A percentile compares a stretch with the other conserved stretches of the same genome.
Evolutionary conservation across 2,888 invertebrate species (phyloP).

Genomic region (Argyra leucocephala): DNA sequence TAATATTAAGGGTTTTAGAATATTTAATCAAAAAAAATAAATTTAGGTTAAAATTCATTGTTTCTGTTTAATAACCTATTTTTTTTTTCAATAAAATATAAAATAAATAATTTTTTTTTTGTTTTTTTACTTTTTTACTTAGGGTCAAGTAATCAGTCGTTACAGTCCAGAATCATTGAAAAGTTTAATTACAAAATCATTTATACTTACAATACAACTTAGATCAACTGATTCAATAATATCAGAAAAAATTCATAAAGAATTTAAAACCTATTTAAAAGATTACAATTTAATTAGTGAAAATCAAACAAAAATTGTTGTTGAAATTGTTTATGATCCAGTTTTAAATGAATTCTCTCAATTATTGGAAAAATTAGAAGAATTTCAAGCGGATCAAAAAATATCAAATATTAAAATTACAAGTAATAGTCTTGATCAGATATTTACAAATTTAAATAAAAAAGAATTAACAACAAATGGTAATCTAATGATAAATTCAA

Average conservation of each 20-base stretch:
- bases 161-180: conserved; percentile 38
- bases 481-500: conserved; percentile 36
- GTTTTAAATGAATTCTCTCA: conserved; percentile 27
- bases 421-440: conserved; percentile 55
- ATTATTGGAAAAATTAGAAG: conserved; percentile 44
- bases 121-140: neutral
- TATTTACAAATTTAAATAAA: conserved; percentile 44
- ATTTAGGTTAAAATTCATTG: too few species aligned
- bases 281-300: conserved; percentile 28
- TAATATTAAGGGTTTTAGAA: too few species aligned
- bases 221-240: conserved; percentile 11
- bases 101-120: conserved; percentile 9
- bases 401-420: conserved; percentile 48
- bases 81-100: neutral
- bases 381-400: conserved; percentile 39
- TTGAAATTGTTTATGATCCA: conserved; percentile 34
- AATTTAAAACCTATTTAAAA: conserved; percentile 27
- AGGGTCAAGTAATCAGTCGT: conserved; percentile 40
- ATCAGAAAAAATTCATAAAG: conserved; percentile 26
- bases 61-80: too few species aligned
- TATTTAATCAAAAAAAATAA: too few species aligned
- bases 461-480: conserved; percentile 7
- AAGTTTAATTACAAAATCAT: conserved; percentile 35
- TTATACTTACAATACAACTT: conserved; percentile 25
- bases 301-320: conserved; percentile 24